These are phyloP conservation scores for Pedetes capensis DNA, from an alignment of 2,113 vertebrate species.

Conservation along the genomic window DNA sequence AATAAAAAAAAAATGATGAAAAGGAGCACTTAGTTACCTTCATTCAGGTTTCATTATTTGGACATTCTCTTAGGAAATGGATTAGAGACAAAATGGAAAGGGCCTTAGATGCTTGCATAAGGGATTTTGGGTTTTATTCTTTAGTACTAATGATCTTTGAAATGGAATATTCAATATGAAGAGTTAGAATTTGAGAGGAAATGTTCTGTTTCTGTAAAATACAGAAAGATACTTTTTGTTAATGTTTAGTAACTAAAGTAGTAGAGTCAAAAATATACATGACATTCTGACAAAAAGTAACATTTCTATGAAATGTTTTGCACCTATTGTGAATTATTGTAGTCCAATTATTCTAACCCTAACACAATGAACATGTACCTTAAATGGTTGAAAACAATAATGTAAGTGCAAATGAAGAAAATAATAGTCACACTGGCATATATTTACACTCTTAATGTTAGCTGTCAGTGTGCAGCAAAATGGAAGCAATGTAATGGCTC, in stretches of 20 bases:
- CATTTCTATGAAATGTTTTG: not conserved
- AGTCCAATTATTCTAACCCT: not conserved
- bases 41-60: not conserved
- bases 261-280: not conserved
- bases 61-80: not conserved
- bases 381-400: not conserved
- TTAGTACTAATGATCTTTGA: not conserved
- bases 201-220: not conserved
- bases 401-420: not conserved
- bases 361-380: not conserved
- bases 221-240: too few species aligned
- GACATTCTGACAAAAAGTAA: not conserved
- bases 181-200: conserved; percentile 21
- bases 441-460: not conserved
- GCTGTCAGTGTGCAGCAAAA: not conserved
- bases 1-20: not conserved
- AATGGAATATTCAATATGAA: not conserved
- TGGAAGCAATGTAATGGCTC: not conserved
- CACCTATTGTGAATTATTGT: not conserved
- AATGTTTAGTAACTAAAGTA: not conserved
- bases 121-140: not conserved
- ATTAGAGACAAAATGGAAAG: not conserved
- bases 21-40: not conserved
- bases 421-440: not conserved
- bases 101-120: not conserved